These are phyloP conservation scores for Macroramphosus scolopax DNA, from an alignment of 2,797 vertebrate genomes.

Conservation along the genomic window DNA sequence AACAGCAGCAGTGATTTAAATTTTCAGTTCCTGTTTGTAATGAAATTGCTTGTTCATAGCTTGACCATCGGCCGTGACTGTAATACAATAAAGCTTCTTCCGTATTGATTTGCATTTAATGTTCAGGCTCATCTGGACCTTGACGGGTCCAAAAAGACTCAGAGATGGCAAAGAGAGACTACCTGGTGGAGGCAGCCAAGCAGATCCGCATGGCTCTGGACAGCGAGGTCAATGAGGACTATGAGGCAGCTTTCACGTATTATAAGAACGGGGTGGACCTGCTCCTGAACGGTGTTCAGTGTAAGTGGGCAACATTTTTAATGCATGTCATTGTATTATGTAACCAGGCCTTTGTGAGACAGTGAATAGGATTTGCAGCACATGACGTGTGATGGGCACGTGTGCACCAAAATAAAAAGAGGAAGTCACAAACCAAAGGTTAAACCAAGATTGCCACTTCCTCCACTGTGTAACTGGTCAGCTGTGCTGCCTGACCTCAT, in stretches of 20 bases:
- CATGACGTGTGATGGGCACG: conserved; percentile 48
- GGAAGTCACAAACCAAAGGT: conserved; percentile 54
- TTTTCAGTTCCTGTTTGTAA: conserved; percentile 39
- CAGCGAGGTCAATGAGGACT: conserved; percentile 94
- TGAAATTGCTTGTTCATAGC: background rate
- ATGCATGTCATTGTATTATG: background rate
- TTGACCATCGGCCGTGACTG: background rate
- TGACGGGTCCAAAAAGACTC: conserved; percentile 55
- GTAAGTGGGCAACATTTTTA: conserved; percentile 78
- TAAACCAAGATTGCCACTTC: conserved; percentile 17
- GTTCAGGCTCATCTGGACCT: conserved; percentile 70
- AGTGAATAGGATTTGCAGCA: conserved; percentile 3
- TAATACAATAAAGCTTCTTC: no score
- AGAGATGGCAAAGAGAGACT: conserved; percentile 87
- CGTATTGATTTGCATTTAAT: conserved; percentile 3
- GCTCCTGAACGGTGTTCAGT: conserved; percentile 90
- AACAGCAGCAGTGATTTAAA: no score
- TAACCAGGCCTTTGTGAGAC: background rate
- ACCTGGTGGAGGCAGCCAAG: conserved; percentile 94
- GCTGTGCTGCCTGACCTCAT: background rate
- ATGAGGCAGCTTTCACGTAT: conserved; percentile 96
- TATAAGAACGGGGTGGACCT: conserved; percentile 97
- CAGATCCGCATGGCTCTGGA: conserved; percentile 96
- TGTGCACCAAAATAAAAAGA: conserved; percentile 46
- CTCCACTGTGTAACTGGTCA: background rate